These are phyloP conservation scores for Erethizon dorsatum DNA, from an alignment of 2,797 vertebrate genomes.

Conservation along the genomic window DNA sequence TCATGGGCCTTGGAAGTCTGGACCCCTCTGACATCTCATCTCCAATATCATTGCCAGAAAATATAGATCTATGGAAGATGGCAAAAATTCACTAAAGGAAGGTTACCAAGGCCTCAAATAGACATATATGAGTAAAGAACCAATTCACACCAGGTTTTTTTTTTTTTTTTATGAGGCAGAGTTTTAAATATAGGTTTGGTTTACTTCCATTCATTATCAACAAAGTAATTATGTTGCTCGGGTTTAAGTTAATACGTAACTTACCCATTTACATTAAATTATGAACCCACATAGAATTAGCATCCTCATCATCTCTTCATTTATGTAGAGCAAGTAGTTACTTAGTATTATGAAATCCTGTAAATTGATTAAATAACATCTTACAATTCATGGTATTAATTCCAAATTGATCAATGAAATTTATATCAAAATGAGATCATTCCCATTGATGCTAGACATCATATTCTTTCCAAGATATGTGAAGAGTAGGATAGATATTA, in stretches of 20 bases:
- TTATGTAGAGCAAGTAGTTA: background rate
- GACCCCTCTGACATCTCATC: background rate
- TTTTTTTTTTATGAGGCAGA: background rate
- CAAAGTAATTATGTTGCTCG: background rate
- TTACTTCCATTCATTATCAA: background rate
- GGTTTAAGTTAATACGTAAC: background rate
- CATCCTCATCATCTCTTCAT: background rate
- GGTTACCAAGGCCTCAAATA: background rate
- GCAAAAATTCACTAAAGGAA: background rate
- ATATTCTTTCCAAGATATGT: constrained; percentile 1
- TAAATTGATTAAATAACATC: background rate
- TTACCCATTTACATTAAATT: background rate
- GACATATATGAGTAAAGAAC: background rate
- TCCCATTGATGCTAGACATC: background rate
- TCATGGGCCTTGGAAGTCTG: background rate
- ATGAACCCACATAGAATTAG: background rate
- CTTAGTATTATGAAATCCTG: background rate
- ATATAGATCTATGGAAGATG: background rate
- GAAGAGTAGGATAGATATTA: background rate
- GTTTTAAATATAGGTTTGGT: background rate
- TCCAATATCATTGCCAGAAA: background rate
- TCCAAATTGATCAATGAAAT: background rate
- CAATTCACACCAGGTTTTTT: background rate
- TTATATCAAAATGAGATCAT: background rate
- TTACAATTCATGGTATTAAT: background rate